Percentiles rank a stretch among this genome's conserved stretches.
phyloP scores from a whole-genome alignment of 2,888 invertebrate genomes.

The Eristalis intricaria region DNA sequence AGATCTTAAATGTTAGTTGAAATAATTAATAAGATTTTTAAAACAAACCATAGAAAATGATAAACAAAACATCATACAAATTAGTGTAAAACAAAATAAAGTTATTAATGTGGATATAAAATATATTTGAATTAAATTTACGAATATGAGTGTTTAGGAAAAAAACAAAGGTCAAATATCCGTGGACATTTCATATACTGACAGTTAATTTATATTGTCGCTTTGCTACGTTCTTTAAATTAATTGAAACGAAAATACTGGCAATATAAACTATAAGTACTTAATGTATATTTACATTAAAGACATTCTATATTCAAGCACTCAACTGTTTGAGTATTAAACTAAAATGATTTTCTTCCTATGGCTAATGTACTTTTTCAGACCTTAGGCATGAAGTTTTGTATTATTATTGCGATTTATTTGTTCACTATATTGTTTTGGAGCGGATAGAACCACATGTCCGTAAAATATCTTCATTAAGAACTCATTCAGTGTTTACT shows the following conservation, averaged over 20 bases:
- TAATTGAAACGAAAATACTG: background rate
- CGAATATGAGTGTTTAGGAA: constrained; percentile 42
- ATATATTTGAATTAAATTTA: constrained; percentile 51
- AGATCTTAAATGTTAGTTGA: constrained; percentile 58
- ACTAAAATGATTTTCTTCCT: too few species aligned
- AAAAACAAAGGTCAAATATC: constrained; percentile 35
- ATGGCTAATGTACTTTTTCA: too few species aligned
- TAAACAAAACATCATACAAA: constrained; percentile 33
- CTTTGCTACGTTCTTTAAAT: background rate
- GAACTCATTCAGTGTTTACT: too few species aligned
- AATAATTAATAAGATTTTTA: constrained; percentile 29
- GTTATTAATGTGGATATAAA: constrained; percentile 38
- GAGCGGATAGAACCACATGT: background rate
- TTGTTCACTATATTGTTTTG: background rate
- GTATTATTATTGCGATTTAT: too few species aligned
- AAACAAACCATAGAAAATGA: constrained; percentile 31
- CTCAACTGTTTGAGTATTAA: too few species aligned
- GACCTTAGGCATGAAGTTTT: too few species aligned
- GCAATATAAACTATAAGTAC: background rate
- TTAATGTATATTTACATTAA: too few species aligned
- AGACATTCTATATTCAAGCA: too few species aligned
- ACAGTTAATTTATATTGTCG: constrained; percentile 15
- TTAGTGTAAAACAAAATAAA: constrained; percentile 19
- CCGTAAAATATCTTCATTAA: background rate
- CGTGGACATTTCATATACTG: constrained; percentile 58